Percentiles rank a stretch among this genome's conserved stretches.
Evolutionary conservation across 2,797 vertebrate species (phyloP).

Genomic region (Rhadinocentrus ornatus): DNA sequence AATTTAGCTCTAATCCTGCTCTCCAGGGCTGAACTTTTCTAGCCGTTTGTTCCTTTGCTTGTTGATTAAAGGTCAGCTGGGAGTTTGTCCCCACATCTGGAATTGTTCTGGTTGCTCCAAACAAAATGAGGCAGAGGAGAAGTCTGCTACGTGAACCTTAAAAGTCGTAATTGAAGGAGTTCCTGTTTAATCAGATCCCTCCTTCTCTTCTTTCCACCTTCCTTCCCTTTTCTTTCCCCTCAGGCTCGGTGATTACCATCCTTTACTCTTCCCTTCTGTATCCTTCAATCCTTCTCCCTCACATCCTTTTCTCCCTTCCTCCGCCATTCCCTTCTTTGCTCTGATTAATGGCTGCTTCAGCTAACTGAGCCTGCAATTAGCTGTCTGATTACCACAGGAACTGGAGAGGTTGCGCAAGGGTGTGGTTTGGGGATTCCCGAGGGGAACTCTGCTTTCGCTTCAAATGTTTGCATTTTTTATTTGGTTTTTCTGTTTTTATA

Average conservation of each 20-base stretch:
- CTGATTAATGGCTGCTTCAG: constrained; percentile 68
- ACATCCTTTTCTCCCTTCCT: constrained; percentile 19
- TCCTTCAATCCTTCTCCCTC: constrained; percentile 20
- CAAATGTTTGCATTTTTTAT: constrained; percentile 12
- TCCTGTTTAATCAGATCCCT: constrained; percentile 73
- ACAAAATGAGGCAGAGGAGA: constrained; percentile 54
- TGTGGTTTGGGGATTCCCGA: constrained; percentile 46
- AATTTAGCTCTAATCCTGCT: constrained; percentile 4
- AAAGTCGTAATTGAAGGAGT: constrained; percentile 69
- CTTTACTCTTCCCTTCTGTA: constrained; percentile 9
- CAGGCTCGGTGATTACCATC: constrained; percentile 59
- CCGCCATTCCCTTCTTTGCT: constrained; percentile 25
- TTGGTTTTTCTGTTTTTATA: constrained; percentile 22
- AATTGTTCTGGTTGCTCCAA: constrained; percentile 57
- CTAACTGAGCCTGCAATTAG: constrained; percentile 68
- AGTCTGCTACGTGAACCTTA: constrained; percentile 66
- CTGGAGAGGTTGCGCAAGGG: constrained; percentile 15
- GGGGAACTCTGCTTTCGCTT: constrained; percentile 36
- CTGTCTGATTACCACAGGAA: constrained; percentile 68
- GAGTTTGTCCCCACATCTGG: constrained; percentile 72
- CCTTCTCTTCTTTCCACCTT: constrained; percentile 41
- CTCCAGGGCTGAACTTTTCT: background rate
- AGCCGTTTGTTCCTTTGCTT: constrained; percentile 18
- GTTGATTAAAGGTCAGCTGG: constrained; percentile 68
- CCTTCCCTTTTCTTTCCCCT: constrained; percentile 48